Percentiles rank a stretch among this genome's conserved stretches.
phyloP scores from a whole-genome alignment of 2,113 vertebrate species.

The Stercorarius parasiticus region DNA sequence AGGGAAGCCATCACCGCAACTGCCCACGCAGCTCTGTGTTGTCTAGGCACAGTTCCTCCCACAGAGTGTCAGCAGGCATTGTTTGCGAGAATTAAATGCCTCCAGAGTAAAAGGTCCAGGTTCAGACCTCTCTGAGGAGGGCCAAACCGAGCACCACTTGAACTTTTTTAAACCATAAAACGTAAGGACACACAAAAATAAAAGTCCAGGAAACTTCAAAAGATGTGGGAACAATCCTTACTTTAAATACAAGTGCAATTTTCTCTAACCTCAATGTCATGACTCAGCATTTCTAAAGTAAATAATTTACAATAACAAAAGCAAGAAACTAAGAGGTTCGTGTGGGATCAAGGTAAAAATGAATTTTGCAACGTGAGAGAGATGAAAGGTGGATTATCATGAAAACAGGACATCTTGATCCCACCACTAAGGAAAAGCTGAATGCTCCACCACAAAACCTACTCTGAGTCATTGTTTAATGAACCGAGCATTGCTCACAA shows the following conservation, averaged over 20 bases:
- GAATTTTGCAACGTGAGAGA: background rate
- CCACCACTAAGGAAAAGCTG: constrained; percentile 32
- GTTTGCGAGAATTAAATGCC: background rate
- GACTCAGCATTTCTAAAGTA: constrained; percentile 67
- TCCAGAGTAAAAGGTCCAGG: background rate
- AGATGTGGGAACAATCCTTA: constrained; percentile 53
- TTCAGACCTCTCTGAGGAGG: background rate
- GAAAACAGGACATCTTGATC: constrained; percentile 63
- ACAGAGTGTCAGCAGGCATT: fast-evolving
- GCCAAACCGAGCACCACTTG: background rate
- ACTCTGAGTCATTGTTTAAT: constrained; percentile 69
- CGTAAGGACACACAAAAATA: constrained; percentile 14
- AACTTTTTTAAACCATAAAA: constrained; percentile 27
- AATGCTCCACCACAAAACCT: constrained; percentile 57
- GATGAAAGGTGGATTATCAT: constrained; percentile 65
- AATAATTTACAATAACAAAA: constrained; percentile 66
- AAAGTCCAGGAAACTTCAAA: constrained; percentile 33
- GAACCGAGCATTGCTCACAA: constrained; percentile 43
- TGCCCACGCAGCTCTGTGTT: background rate
- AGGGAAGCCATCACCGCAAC: background rate
- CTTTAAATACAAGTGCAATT: constrained; percentile 23
- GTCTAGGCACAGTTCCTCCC: background rate
- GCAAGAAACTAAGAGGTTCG: constrained; percentile 20
- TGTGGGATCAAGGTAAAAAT: constrained; percentile 65
- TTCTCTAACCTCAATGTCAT: constrained; percentile 54